phyloP scores from a whole-genome alignment of 1,140 invertebrate species.

The Drosophila sp. region DNA sequence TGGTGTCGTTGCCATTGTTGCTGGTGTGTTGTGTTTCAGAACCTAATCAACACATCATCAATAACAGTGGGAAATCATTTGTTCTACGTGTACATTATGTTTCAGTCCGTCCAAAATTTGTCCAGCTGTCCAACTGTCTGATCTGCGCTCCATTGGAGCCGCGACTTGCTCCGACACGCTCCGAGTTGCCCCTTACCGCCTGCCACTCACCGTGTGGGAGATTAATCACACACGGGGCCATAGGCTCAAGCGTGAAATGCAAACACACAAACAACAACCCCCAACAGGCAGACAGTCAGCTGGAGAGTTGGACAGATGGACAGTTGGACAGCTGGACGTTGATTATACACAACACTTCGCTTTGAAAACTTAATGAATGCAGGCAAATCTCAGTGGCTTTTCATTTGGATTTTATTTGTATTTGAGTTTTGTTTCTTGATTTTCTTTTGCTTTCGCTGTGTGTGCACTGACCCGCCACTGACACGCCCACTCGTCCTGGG shows the following conservation, averaged over 20 bases:
- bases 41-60: constrained; percentile 84
- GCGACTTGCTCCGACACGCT: neutral
- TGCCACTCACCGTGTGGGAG: constrained; percentile 50
- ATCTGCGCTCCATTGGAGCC: constrained; percentile 56
- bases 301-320: constrained; percentile 14
- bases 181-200: neutral
- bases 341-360: constrained; percentile 66
- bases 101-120: neutral
- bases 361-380: constrained; percentile 78
- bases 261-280: constrained; percentile 70
- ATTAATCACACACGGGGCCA: constrained; percentile 70
- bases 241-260: constrained; percentile 70
- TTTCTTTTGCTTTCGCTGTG: constrained; percentile 19
- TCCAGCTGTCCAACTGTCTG: constrained; percentile 27
- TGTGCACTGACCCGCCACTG: constrained; percentile 40
- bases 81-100: constrained; percentile 40
- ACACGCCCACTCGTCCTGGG: constrained; percentile 27
- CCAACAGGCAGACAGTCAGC: constrained; percentile 30
- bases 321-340: constrained; percentile 56
- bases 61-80: constrained; percentile 81
- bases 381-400: constrained; percentile 63
- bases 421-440: neutral
- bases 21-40: constrained; percentile 55
- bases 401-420: constrained; percentile 12
- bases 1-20: constrained; percentile 5